Evolutionary conservation across 2,113 vertebrate genomes (phyloP).

Genomic region (Pluvialis apricaria): DNA sequence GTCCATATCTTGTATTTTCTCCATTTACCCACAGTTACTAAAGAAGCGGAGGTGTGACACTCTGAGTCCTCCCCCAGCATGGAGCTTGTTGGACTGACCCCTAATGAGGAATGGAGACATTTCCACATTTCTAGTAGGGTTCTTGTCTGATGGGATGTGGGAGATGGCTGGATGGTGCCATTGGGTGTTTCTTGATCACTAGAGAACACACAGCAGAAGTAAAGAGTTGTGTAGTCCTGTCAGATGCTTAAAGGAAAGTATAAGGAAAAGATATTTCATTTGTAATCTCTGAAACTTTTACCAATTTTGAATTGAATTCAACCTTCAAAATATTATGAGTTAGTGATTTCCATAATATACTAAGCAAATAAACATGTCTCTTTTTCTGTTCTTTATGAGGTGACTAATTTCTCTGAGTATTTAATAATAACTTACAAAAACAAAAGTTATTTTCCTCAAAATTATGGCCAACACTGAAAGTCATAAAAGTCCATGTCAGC

Average conservation of each 20-base stretch:
- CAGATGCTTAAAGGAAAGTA: neutral
- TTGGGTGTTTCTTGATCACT: neutral
- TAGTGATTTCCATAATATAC: neutral
- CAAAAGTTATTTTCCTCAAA: neutral
- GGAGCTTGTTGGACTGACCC: neutral
- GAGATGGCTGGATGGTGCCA: neutral
- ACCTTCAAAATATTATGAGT: neutral
- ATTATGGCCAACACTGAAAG: neutral
- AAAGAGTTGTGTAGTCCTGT: neutral
- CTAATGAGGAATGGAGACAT: neutral
- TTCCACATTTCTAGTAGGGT: neutral
- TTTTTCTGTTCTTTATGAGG: neutral
- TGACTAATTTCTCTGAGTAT: neutral
- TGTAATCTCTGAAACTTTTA: neutral
- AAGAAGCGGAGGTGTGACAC: neutral
- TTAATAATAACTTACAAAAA: neutral
- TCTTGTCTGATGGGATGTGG: neutral
- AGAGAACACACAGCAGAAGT: neutral
- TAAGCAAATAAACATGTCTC: fast-evolving
- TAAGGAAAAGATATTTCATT: neutral
- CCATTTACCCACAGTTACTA: fast-evolving
- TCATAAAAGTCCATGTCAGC: neutral
- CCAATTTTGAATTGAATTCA: neutral
- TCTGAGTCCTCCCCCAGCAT: fast-evolving
- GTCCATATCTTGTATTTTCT: neutral